Conservation (phyloP, 2,888 invertebrate genomes). For the Tipula vernalis region DNA sequence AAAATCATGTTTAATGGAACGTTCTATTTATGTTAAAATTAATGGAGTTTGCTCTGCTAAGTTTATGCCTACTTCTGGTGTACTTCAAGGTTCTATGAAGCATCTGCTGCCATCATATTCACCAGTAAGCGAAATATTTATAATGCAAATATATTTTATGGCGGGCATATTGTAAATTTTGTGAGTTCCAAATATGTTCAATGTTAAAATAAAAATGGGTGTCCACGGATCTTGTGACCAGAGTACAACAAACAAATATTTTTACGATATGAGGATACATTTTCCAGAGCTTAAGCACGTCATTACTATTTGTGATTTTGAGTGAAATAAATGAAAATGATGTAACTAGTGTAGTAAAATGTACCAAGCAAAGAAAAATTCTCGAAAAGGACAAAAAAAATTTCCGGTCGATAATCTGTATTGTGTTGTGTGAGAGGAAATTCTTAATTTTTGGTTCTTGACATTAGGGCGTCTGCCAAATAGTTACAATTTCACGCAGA, state of each 20-base stretch:
- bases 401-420: neutral
- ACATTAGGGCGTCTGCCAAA: neutral
- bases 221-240: neutral
- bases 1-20: no score
- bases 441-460: neutral
- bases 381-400: neutral
- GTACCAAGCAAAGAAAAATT: neutral
- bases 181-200: neutral
- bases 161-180: neutral
- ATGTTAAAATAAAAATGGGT: neutral
- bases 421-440: neutral
- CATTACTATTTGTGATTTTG: neutral
- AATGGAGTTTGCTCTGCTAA: no score
- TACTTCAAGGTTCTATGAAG: no score
- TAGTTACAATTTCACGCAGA: neutral
- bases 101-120: conserved; percentile 98
- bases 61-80: no score
- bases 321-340: neutral
- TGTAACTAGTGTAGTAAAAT: neutral
- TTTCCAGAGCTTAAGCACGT: neutral
- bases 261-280: neutral
- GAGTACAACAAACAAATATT: neutral
- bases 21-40: no score
- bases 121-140: conserved; percentile 66
- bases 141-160: conserved; percentile 7